Base-by-base conservation (phyloP, 2,888 invertebrate genomes). In the Tenthredo distinguenda region DNA sequence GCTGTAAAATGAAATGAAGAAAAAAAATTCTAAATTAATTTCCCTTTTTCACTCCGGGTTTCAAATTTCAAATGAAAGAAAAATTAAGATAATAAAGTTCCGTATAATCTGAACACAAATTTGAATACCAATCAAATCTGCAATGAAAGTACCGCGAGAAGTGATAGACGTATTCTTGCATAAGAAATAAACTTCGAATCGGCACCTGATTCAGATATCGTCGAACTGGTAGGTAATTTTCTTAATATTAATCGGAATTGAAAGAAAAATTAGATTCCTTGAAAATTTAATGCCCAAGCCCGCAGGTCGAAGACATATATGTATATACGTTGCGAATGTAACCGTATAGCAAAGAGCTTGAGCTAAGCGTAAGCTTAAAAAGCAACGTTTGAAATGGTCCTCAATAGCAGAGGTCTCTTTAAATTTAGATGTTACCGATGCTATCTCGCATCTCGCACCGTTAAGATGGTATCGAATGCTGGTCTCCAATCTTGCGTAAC, bases 1-100 rank as follows among this genome's bases (percentile, higher is more conserved):
- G 92, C 93, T 93, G 90, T 18, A 6, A 76, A 79, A 34, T 58
- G 0, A 31, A 58, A 34, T 10, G 0, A 58, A 58, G 62, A 62
- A 34, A 43, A 10, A 74, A 40, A n/a, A 15, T 21, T 43, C 10
- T n/a, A 71, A 21, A 43, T 74, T 21, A 43, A 43, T 43, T 43
- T 1, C 4, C 37, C 1, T 12, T 18, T 18, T 68, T 58, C 21
- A 26, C 9, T 31, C 26, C 26, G 31, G 15, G n/a, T 12, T 10
- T 21, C 15, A 15, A 31, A n/a, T 31, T 31, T 65, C n/a, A 2
- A 15, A 10, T 15, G 9, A 18, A 18, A 31, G 15, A 12, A 1
- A 31, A 26, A 26, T 26, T 26, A 26, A 31, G 26, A 68, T 26
- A 26, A 26, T 26, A 21, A 58, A 58, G 0, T n/a, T 58, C 47